phyloP scores from a whole-genome alignment of 2,888 invertebrate genomes.

The Drosophila meridionalis region DNA sequence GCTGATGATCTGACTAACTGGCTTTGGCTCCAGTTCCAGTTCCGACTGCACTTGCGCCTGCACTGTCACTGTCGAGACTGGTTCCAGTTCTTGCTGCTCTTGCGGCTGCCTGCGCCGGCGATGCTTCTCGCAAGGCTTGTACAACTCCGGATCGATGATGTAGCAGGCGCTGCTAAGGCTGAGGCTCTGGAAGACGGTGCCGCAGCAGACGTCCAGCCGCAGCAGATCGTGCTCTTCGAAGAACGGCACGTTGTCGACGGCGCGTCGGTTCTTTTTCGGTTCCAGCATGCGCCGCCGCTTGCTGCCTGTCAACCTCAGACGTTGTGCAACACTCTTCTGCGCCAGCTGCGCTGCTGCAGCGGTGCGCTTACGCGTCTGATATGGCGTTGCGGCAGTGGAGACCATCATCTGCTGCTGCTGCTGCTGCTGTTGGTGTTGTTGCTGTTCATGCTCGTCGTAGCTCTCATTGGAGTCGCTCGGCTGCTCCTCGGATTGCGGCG shows the following conservation, averaged over 20 bases:
- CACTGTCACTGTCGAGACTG: conserved; percentile 15
- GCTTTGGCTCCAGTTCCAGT: conserved; percentile 15
- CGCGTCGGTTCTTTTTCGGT: conserved; percentile 78
- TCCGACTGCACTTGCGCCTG: conserved; percentile 14
- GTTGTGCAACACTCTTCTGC: conserved; percentile 23
- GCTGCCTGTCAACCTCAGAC: conserved; percentile 61
- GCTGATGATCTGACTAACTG: conserved; percentile 39
- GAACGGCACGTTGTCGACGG: conserved; percentile 75
- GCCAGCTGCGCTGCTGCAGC: conserved; percentile 66
- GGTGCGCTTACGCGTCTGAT: conserved; percentile 74
- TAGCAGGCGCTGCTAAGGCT: conserved; percentile 66
- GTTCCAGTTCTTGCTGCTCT: conserved; percentile 30
- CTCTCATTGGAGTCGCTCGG: conserved; percentile 76
- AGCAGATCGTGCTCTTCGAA: conserved; percentile 82
- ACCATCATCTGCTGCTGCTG: conserved; percentile 27
- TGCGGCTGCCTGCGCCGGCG: conserved; percentile 33
- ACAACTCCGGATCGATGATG: conserved; percentile 81
- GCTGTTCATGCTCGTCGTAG: conserved; percentile 62
- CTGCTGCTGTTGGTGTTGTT: conserved; percentile 47
- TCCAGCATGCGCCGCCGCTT: conserved; percentile 78
- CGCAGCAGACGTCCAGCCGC: conserved; percentile 83
- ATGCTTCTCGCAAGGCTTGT: conserved; percentile 82
- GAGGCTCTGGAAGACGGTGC: conserved; percentile 70
- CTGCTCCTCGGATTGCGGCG: conserved; percentile 51
- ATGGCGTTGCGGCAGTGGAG: conserved; percentile 34